Base-by-base conservation (phyloP, 2,797 vertebrate genomes). In the Eupleurogrammus muticus region DNA sequence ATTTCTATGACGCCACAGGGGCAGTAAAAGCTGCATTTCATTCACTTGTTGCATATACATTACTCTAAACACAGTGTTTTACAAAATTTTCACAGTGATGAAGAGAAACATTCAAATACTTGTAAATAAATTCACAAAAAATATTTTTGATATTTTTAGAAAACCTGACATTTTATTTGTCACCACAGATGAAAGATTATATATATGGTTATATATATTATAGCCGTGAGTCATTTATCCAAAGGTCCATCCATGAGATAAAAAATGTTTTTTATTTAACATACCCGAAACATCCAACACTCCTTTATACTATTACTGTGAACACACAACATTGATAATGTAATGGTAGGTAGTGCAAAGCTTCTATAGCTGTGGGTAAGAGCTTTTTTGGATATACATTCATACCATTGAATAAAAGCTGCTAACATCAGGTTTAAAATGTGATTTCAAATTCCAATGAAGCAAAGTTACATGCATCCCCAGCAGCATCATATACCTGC, bases 91-190 rank as follows among this genome's bases (percentile, higher is more conserved):
- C 56, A 59, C 9, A 62, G 36, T 48, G 19, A 44, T 49, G 19
- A 36, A 44, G 14, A 1, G 14, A 72, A 35, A 66, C 2, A 35
- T 21, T 5, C 17, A 2, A 68, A 36, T 52, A 63, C 16, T 70
- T 75, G 34, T 66, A 74, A 77, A 86, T 69, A 80, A 67, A 86
- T 66, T 52, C 20, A 67, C 49, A 58, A 62, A 70, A 68, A 49
- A 32, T 44, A 67, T 64, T 77, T 69, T 65, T 62, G 0, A 51
- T 64, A 74, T 75, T 74, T 71, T 66, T 17, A 59, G 9, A 75
- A 47, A 55, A 77, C 55, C 2, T 56, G 8, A 48, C 35, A 68
- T 55, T 84, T 83, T 76, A 76, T 79, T 82, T 55, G 12, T 66
- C 20, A 63, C 21, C 48, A 66, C 9, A 47, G 35, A 60, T 46